These are phyloP conservation scores for Diorhabda sublineata DNA, from an alignment of 1,140 invertebrate genomes.

Conservation along the genomic window DNA sequence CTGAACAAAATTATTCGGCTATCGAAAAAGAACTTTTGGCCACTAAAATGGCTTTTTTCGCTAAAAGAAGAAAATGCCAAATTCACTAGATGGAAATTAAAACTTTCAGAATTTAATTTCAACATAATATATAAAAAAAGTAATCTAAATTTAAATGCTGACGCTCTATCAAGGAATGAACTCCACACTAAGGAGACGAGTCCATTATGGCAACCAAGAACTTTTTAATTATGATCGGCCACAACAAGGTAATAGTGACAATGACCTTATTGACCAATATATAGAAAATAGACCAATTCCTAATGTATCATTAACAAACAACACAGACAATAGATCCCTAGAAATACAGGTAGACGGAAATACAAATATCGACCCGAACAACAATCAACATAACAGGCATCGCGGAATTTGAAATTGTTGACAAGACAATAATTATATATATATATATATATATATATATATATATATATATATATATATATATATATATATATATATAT, in stretches of 20 bases:
- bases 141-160: constrained; percentile 1
- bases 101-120: constrained; percentile 11
- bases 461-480: no score
- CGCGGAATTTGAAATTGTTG: background rate
- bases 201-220: background rate
- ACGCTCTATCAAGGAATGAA: constrained; percentile 4
- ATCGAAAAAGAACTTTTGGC: background rate
- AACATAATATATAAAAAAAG: constrained; percentile 18
- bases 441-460: no score
- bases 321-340: background rate
- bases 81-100: constrained; percentile 3
- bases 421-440: background rate
- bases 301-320: background rate
- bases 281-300: no score
- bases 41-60: constrained; percentile 8
- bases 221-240: no score
- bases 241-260: no score
- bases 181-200: background rate
- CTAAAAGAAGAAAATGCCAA: constrained; percentile 1
- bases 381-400: background rate
- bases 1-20: no score
- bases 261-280: no score
- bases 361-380: background rate
- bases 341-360: background rate
- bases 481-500: background rate